Percentiles rank a stretch among this genome's conserved stretches.
These are phyloP conservation scores for Mystacornis crossleyi DNA, from an alignment of 2,113 vertebrate species.

Conservation along the genomic window DNA sequence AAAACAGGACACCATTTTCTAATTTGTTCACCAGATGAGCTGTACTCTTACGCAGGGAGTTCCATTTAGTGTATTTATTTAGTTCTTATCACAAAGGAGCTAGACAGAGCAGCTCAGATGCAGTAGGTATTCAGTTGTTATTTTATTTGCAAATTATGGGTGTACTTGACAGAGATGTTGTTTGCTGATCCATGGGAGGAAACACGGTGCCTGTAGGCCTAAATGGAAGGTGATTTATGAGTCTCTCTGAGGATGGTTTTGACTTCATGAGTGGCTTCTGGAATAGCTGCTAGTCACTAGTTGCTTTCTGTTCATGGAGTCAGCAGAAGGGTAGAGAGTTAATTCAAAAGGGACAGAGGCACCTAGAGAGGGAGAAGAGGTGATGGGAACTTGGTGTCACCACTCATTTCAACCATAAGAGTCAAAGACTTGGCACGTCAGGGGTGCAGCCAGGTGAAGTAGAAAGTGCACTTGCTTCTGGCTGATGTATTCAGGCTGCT, in stretches of 20 bases:
- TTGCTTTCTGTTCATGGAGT: not conserved
- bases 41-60: not conserved
- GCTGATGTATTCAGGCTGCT: not conserved
- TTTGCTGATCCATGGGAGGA: not conserved
- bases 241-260: not conserved
- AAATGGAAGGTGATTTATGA: not conserved
- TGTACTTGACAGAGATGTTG: not conserved
- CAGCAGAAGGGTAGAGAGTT: not conserved
- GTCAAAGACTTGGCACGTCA: not conserved
- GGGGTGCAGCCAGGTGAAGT: not conserved
- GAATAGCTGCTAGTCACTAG: not conserved
- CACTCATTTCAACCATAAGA: not conserved
- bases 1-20: not conserved
- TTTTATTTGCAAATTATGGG: constrained; percentile 1
- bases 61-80: not conserved
- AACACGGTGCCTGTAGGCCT: not conserved
- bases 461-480: not conserved
- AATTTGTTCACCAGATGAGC: not conserved
- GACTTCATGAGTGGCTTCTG: not conserved
- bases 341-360: not conserved
- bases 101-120: not conserved
- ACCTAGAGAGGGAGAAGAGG: not conserved
- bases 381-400: not conserved
- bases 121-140: not conserved
- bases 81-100: not conserved